Base-by-base conservation (phyloP, 2,797 vertebrate species). In the Cottoperca gobio region DNA sequence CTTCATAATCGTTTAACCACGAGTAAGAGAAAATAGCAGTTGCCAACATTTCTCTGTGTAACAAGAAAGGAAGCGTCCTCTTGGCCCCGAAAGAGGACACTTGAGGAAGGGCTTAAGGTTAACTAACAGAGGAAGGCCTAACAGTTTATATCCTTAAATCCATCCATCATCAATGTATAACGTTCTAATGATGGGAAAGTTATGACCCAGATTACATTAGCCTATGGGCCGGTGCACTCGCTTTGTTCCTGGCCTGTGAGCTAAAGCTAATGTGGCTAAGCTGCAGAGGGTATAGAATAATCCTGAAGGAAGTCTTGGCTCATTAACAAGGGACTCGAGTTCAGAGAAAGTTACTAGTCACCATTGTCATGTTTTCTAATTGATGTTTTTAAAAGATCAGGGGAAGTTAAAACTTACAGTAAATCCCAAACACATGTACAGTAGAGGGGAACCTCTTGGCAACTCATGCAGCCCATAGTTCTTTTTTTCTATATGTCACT, bases 201-300 rank as follows among this genome's bases (percentile, higher is more conserved):
- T 90, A 89, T 86, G 88, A 92, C 88, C 90, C 86, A 88, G 80
- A 89, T 86, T 76, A 57, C 82, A 81, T 93, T 91, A 83, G 78
- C 66, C 73, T 48, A 82, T 11, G 84, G 84, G 33, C 86, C 26
- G 35, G 35, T 90, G 90, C 81, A 69, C 84, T 88, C 26, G n/a
- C 92, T 93, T 93, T 94, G 90, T 92, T 91, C 90, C 80, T 72
- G 73, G 79, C 64, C 66, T 87, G 64, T 71, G 81, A 92, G 85
- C 64, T 88, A 78, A 84, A 83, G 82, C 80, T 81, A 86, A 90
- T 85, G 84, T 89, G 87, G 86, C 88, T 87, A 79, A 94, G 84
- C 85, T 81, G 79, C 50, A 67, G 42, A 52, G 76, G 64, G 68
- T 72, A 74, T 64, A 42, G 57, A 87, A 76, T 94, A 91, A 95